phyloP scores from a whole-genome alignment of 2,797 vertebrate genomes.

The Hydrolagus colliei region DNA sequence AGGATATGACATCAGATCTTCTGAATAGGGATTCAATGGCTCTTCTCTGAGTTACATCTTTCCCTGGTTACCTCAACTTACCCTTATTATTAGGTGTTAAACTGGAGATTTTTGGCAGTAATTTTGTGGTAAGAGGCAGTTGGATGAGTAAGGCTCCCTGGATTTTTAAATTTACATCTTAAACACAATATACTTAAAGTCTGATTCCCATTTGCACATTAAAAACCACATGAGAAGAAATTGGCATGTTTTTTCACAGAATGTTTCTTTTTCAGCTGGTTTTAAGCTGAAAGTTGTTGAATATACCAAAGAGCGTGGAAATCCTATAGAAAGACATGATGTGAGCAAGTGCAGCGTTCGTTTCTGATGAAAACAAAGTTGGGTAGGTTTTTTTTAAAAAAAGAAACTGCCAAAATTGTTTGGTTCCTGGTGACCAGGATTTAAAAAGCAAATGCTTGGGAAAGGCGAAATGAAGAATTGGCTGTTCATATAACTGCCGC shows the following conservation, averaged over 20 bases:
- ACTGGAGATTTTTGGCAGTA: no score
- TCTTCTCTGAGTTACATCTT: neutral
- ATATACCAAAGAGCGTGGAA: slow-evolving; percentile 31
- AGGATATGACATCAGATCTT: neutral
- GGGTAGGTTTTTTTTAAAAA: slow-evolving; percentile 25
- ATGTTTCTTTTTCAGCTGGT: slow-evolving; percentile 31
- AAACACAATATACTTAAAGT: slow-evolving; percentile 9
- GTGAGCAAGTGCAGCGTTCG: slow-evolving; percentile 32
- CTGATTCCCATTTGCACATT: slow-evolving; percentile 6
- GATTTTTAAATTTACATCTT: neutral
- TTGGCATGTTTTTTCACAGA: slow-evolving; percentile 25
- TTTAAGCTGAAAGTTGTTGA: slow-evolving; percentile 32
- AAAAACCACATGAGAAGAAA: neutral
- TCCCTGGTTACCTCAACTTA: neutral
- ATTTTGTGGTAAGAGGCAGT: neutral
- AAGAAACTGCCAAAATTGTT: slow-evolving; percentile 21
- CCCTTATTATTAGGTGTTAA: neutral
- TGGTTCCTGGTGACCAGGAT: slow-evolving; percentile 16
- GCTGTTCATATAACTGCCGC: neutral
- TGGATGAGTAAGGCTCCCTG: neutral
- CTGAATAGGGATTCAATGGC: neutral
- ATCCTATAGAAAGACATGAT: slow-evolving; percentile 27
- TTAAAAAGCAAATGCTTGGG: slow-evolving; percentile 12
- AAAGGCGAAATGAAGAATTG: neutral
- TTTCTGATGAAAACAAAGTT: slow-evolving; percentile 31